A percentile compares a stretch with the other conserved stretches of the same genome.
phyloP scores from a whole-genome alignment of 1,140 invertebrate genomes.

The Drosophila seguyi region DNA sequence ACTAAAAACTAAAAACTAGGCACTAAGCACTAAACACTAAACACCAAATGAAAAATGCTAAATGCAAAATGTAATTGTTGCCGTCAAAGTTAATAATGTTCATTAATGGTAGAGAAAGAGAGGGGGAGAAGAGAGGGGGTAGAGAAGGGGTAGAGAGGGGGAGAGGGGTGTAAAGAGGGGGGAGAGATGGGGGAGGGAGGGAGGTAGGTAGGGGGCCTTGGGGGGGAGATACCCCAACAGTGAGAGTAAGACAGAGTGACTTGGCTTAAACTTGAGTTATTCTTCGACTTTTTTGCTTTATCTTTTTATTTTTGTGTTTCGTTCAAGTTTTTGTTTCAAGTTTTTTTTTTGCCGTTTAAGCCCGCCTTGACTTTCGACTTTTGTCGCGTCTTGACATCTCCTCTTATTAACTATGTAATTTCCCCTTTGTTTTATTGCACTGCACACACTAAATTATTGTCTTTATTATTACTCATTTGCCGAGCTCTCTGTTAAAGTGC shows the following conservation, averaged over 20 bases:
- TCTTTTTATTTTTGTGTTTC: slow-evolving; percentile 24
- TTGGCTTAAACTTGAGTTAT: slow-evolving; percentile 37
- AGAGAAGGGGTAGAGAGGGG: too few species aligned
- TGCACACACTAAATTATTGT: slow-evolving; percentile 74
- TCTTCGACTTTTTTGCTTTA: slow-evolving; percentile 21
- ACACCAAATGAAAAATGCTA: slow-evolving; percentile 20
- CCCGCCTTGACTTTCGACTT: slow-evolving; percentile 80
- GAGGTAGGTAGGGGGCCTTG: too few species aligned
- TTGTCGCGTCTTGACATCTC: slow-evolving; percentile 78
- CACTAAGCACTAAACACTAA: slow-evolving; percentile 21
- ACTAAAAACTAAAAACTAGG: neutral
- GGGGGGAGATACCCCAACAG: neutral
- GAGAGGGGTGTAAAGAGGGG: neutral
- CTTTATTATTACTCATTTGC: slow-evolving; percentile 53
- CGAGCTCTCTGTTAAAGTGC: slow-evolving; percentile 4
- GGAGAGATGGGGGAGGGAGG: too few species aligned
- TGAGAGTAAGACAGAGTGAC: slow-evolving; percentile 11
- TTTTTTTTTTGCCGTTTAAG: slow-evolving; percentile 26
- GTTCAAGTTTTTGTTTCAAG: slow-evolving; percentile 16
- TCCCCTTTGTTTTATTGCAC: slow-evolving; percentile 64
- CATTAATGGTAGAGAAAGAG: slow-evolving; percentile 36
- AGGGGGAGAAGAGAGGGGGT: neutral
- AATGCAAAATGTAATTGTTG: slow-evolving; percentile 43
- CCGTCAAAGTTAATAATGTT: slow-evolving; percentile 52
- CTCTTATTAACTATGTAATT: slow-evolving; percentile 67